Evolutionary conservation across 2,113 vertebrate species (phyloP), one percentile per base, ranked within the genome.

Genomic region (Mustela nigripes): DNA sequence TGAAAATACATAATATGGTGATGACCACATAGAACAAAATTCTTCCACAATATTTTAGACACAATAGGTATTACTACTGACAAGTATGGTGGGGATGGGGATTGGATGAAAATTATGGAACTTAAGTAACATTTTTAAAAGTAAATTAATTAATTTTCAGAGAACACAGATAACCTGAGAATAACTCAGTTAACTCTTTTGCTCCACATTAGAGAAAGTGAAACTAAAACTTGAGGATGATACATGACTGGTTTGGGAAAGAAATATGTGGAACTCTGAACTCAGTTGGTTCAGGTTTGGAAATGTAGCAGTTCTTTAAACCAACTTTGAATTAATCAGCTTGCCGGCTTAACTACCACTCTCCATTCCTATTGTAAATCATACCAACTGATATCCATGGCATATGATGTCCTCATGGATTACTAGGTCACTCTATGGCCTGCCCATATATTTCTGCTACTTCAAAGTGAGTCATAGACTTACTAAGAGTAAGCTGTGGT

Each of bases 111-210:
- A 95, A 67, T 42, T 56, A 60, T 28, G 36, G 80, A 93, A 86
- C 85, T 80, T 60, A 79, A 91, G 45, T 85, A 33, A 58, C 53
- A 50, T 84, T 88, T 79, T 63, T 33, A 62, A 89, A 97, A 91
- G 26, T 26, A 2, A 84, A 36, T 67, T 45, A 73, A 74, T 86
- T n/a, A 80, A 56, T 42, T 58, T 58, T 96, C 36, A 22, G 11
- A 79, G 39, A 96, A 16, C 28, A 39, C 3, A 45, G 9, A n/a
- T 45, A 86, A 71, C 24, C 33, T 94, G 82, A 88, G 24, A 91
- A 69, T 62, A 91, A 88, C 78, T 69, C 33, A 50, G 7, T 69
- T 12, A 65, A 91, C 21, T 5, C 8, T 76, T n/a, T n/a, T n/a
- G n/a, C n/a, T n/a, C n/a, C n/a, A n/a, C n/a, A n/a, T n/a, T n/a